phyloP scores from a whole-genome alignment of 2,797 vertebrate species.

The Cryptoprocta ferox region DNA sequence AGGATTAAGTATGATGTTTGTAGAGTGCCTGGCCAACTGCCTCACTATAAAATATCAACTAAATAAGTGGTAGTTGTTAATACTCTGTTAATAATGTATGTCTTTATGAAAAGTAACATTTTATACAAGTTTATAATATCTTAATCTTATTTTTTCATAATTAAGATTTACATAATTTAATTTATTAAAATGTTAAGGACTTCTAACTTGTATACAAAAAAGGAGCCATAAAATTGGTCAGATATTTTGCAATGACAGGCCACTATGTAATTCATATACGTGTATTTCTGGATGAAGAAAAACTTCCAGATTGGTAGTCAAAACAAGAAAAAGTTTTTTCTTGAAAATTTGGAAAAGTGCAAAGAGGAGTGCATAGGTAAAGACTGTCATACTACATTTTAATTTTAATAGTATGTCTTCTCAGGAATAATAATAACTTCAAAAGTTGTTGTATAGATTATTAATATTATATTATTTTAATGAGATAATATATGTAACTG shows the following conservation, averaged over 20 bases:
- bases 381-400: neutral
- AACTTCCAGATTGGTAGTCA: neutral
- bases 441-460: neutral
- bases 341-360: neutral
- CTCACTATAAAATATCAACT: neutral
- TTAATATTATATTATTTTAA: neutral
- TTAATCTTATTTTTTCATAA: slow-evolving; percentile 7
- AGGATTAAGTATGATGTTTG: neutral
- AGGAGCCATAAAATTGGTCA: neutral
- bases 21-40: neutral
- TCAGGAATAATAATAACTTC: neutral
- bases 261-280: neutral
- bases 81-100: neutral
- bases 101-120: neutral
- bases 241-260: neutral
- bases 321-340: neutral
- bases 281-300: neutral
- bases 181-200: neutral
- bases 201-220: neutral
- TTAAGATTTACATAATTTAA: neutral
- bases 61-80: neutral
- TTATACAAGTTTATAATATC: neutral
- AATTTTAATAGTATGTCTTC: neutral
- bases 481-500: neutral
- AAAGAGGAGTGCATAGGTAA: neutral